Evolutionary conservation across 2,888 invertebrate genomes (phyloP).

Genomic region (Lasioglossum morio): DNA sequence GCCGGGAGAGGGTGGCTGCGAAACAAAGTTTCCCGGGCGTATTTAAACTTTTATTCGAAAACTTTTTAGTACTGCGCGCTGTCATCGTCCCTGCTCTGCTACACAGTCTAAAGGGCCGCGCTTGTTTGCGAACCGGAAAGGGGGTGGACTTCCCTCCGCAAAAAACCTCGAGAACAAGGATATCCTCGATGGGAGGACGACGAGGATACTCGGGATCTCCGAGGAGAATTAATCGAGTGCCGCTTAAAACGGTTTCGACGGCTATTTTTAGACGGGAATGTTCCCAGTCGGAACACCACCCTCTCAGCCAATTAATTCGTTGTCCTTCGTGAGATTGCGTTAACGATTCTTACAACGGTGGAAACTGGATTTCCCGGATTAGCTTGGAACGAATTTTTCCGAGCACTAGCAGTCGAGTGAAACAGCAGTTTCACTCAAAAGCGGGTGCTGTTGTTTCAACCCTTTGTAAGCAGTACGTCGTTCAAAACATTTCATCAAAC

Average conservation of each 20-base stretch:
- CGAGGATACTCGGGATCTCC: conserved; percentile 7
- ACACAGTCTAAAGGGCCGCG: conserved; percentile 58
- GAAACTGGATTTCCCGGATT: neutral
- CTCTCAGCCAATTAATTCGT: conserved; percentile 37
- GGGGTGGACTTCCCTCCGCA: neutral
- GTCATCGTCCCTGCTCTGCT: conserved; percentile 36
- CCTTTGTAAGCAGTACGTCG: too few relatives aligned
- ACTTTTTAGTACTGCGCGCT: conserved; percentile 78
- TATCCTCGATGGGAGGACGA: conserved; percentile 10
- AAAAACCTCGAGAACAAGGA: conserved; percentile 28
- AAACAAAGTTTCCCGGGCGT: conserved; percentile 80
- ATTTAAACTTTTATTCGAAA: conserved; percentile 84
- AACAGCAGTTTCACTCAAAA: neutral
- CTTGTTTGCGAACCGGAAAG: conserved; percentile 65
- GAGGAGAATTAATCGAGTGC: conserved; percentile 51
- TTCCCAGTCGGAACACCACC: conserved; percentile 14
- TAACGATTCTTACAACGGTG: neutral
- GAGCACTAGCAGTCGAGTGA: neutral
- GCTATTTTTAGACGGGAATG: conserved; percentile 30
- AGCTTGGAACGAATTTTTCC: neutral
- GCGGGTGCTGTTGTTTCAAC: neutral
- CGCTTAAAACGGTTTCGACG: conserved; percentile 28
- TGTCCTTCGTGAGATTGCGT: neutral
- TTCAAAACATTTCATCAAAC: too few relatives aligned
- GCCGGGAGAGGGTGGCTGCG: conserved; percentile 44